Percentiles rank a stretch among this genome's conserved stretches.
Evolutionary conservation across 1,140 invertebrate genomes (phyloP).

Genomic region (Panagrolaimus sp.): DNA sequence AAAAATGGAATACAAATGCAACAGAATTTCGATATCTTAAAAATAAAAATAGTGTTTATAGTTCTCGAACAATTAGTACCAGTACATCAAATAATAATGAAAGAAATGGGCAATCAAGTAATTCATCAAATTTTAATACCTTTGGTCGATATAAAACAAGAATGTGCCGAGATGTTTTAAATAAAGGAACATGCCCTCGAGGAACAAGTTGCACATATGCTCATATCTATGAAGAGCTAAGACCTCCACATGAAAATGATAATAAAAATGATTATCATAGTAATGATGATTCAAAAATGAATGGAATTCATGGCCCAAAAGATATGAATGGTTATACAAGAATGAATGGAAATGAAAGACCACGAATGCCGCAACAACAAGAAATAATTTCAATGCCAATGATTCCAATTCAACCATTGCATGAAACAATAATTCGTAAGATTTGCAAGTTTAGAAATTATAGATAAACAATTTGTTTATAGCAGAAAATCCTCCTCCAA

Average conservation of each 20-base stretch:
- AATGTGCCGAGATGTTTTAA: constrained; percentile 77
- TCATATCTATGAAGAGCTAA: constrained; percentile 79
- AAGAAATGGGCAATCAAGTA: too few species aligned
- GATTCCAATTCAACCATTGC: not conserved
- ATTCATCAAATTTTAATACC: not conserved
- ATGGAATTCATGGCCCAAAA: not conserved
- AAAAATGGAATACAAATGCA: not conserved
- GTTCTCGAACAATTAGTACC: too few species aligned
- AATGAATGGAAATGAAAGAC: not conserved
- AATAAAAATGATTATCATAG: not conserved
- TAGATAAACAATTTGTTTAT: not conserved
- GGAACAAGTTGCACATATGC: constrained; percentile 82
- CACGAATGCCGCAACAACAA: not conserved
- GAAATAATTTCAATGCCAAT: constrained; percentile 10
- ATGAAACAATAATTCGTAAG: not conserved
- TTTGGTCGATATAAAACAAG: constrained; percentile 78
- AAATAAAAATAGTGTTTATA: too few species aligned
- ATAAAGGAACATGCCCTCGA: constrained; percentile 74
- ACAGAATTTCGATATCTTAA: too few species aligned
- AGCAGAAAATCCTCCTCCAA: not conserved
- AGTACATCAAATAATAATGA: too few species aligned
- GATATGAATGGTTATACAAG: not conserved
- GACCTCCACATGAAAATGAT: constrained; percentile 17
- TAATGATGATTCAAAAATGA: not conserved
- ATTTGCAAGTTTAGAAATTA: not conserved